Evolutionary conservation across 2,888 invertebrate genomes (phyloP).

Genomic region (Boloria euphrosyne): DNA sequence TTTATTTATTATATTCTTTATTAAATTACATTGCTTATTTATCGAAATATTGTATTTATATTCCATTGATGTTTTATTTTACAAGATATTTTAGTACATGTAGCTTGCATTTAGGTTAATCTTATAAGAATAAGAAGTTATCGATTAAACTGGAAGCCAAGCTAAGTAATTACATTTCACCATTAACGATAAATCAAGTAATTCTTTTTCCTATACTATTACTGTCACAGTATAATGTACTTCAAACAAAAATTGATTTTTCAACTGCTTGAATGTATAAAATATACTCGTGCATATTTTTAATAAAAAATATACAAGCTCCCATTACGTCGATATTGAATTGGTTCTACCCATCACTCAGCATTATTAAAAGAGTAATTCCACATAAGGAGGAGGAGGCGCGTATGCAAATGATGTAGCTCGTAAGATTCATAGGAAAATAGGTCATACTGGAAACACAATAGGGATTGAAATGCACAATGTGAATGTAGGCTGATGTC

Average conservation of each 20-base stretch:
- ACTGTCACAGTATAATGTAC: neutral
- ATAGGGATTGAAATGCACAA: constrained; percentile 56
- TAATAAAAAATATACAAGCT: neutral
- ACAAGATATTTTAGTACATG: neutral
- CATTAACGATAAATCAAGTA: neutral
- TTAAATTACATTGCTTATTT: neutral
- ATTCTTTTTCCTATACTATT: neutral
- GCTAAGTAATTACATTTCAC: neutral
- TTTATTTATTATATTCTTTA: no score
- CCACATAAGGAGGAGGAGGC: constrained; percentile 34
- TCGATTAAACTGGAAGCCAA: neutral
- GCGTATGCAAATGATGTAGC: constrained; percentile 36
- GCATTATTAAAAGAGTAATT: constrained; percentile 36
- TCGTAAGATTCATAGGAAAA: constrained; percentile 50
- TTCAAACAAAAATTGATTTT: no score
- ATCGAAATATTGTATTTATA: neutral
- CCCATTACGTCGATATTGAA: constrained; percentile 5
- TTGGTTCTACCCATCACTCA: constrained; percentile 2
- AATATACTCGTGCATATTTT: no score
- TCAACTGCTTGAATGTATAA: no score
- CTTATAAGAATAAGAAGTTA: constrained; percentile 16
- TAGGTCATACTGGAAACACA: constrained; percentile 68
- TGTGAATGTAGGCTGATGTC: constrained; percentile 37
- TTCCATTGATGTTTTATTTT: neutral
- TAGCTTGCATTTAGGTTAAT: constrained; percentile 4